Percentiles rank a stretch among this genome's conserved stretches.
Evolutionary conservation across 2,797 vertebrate genomes (phyloP).

Genomic region (Pantherophis vulpinus): DNA sequence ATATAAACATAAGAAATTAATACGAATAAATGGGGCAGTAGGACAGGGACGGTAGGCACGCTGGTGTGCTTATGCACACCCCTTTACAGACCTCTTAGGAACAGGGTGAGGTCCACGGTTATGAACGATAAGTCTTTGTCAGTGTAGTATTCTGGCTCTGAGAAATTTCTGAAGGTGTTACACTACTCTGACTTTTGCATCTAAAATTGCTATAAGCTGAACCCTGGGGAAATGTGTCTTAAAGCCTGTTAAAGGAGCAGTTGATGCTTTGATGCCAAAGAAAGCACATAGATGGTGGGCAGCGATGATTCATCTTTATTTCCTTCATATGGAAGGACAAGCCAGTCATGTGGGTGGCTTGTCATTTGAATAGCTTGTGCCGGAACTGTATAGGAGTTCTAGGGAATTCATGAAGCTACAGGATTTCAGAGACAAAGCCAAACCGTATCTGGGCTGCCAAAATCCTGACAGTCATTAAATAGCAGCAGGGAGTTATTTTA

Average conservation of each 20-base stretch:
- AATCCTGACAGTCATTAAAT: background rate
- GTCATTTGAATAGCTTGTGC: background rate
- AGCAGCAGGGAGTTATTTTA: background rate
- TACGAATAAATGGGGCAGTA: no score
- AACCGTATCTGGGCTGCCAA: background rate
- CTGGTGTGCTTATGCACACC: no score
- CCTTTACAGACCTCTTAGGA: no score
- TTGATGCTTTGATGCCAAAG: background rate
- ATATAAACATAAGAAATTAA: no score
- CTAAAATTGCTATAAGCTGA: background rate
- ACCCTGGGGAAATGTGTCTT: background rate
- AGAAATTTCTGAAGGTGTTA: background rate
- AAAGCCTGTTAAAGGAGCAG: background rate
- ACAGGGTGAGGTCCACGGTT: no score
- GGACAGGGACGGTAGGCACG: no score
- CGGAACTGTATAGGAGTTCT: background rate
- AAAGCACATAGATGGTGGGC: background rate
- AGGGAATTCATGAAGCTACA: background rate
- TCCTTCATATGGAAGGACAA: background rate
- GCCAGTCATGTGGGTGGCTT: background rate
- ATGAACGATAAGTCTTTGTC: background rate
- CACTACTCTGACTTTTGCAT: background rate
- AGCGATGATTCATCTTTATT: background rate
- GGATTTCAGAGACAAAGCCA: background rate
- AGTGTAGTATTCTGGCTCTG: background rate